Evolutionary conservation across 2,113 vertebrate species (phyloP).

Genomic region (Leptocoma aspasia): DNA sequence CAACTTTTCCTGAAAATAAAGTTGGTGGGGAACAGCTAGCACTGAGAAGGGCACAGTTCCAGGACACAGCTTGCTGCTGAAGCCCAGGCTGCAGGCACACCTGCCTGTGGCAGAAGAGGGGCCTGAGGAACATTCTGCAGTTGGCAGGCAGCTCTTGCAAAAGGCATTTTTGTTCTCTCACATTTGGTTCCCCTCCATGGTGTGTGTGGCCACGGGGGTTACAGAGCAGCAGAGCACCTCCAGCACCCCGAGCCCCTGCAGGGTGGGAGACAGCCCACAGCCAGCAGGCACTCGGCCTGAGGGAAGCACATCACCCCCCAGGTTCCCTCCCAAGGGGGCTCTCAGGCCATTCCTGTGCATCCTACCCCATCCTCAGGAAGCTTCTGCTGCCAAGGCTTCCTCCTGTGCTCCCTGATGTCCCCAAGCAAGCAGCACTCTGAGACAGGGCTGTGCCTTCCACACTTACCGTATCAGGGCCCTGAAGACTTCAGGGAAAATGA

Average conservation of each 20-base stretch:
- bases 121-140: neutral
- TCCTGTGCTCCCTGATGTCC: accelerated
- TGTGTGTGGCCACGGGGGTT: neutral
- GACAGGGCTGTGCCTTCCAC: neutral
- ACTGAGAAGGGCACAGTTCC: neutral
- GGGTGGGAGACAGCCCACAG: neutral
- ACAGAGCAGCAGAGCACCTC: neutral
- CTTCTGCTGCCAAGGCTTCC: neutral
- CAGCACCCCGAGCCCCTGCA: accelerated
- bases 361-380: neutral
- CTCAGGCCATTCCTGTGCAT: neutral
- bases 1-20: neutral
- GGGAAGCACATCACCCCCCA: accelerated
- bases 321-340: accelerated
- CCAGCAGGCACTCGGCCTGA: neutral
- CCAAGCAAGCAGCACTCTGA: too few species aligned
- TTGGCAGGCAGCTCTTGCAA: neutral
- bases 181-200: accelerated
- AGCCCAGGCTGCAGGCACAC: neutral
- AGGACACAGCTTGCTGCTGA: neutral
- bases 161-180: neutral
- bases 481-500: neutral
- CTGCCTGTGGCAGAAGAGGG: neutral
- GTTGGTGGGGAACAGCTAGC: neutral
- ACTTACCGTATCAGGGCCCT: too few species aligned